Evolutionary conservation across 2,888 invertebrate species (phyloP).

Genomic region (Oscheius onirici): DNA sequence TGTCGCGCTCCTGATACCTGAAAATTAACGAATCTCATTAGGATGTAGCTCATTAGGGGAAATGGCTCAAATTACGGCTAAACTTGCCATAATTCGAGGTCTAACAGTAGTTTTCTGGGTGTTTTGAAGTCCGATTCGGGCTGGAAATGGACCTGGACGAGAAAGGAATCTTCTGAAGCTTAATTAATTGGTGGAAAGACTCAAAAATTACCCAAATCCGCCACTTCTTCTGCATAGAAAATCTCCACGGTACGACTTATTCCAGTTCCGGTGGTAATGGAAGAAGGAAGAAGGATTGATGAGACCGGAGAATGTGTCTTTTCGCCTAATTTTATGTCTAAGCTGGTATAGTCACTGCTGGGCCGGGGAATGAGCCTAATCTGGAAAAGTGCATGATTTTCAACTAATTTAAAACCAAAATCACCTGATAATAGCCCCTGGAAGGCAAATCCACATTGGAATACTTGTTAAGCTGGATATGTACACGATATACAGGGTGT

Average conservation of each 20-base stretch:
- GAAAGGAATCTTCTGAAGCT: slow-evolving; percentile 41
- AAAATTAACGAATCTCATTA: background rate
- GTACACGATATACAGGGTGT: slow-evolving; percentile 54
- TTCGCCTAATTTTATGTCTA: slow-evolving; percentile 30
- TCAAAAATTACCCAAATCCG: slow-evolving; percentile 36
- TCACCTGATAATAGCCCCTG: slow-evolving; percentile 65
- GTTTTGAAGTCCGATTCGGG: slow-evolving; percentile 35
- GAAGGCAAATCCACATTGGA: slow-evolving; percentile 59
- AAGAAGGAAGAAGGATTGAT: slow-evolving; percentile 7
- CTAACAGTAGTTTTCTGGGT: slow-evolving; percentile 34
- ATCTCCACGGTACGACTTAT: slow-evolving; percentile 46
- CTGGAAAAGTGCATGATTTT: slow-evolving; percentile 30
- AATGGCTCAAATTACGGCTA: background rate
- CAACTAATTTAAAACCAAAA: background rate
- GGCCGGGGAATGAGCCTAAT: slow-evolving; percentile 39
- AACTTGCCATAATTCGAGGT: slow-evolving; percentile 42
- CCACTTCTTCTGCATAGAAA: slow-evolving; percentile 40
- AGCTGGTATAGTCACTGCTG: slow-evolving; percentile 34
- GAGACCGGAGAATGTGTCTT: background rate
- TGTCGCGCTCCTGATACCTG: slow-evolving; percentile 47
- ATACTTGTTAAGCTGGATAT: slow-evolving; percentile 54
- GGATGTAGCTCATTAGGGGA: background rate
- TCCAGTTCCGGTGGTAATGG: slow-evolving; percentile 16
- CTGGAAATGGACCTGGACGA: slow-evolving; percentile 36
- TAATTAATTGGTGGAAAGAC: background rate